Evolutionary conservation across 2,797 vertebrate genomes (phyloP).

Genomic region (Euthynnus affinis): DNA sequence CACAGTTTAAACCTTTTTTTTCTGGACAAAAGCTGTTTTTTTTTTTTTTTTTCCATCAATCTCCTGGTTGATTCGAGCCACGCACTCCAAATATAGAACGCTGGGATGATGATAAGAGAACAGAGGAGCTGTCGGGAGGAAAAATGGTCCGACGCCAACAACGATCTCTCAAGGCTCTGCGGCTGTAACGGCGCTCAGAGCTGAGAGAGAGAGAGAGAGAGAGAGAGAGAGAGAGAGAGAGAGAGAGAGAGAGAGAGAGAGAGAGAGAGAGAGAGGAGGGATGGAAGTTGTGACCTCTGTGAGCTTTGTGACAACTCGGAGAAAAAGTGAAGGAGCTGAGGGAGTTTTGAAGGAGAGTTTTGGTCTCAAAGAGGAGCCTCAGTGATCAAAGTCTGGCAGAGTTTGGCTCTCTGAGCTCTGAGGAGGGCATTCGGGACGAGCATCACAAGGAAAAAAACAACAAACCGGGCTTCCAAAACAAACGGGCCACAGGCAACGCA

Average conservation of each 20-base stretch:
- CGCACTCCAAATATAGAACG: slow-evolving; percentile 48
- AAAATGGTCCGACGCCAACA: slow-evolving; percentile 37
- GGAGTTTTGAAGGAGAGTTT: slow-evolving; percentile 47
- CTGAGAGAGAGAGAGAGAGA: neutral
- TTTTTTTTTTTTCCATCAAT: too few species aligned
- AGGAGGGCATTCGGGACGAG: slow-evolving; percentile 5
- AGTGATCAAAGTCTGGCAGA: slow-evolving; percentile 39
- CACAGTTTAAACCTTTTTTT: neutral
- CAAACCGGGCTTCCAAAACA: neutral
- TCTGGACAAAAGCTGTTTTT: slow-evolving; percentile 7
- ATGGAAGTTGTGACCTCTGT: slow-evolving; percentile 34
- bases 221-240: neutral
- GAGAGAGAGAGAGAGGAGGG: neutral
- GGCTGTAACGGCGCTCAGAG: slow-evolving; percentile 21
- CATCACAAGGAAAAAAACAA: slow-evolving; percentile 10
- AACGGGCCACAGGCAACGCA: slow-evolving; percentile 27
- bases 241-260: neutral
- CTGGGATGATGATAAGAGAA: slow-evolving; percentile 24
- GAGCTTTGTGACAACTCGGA: slow-evolving; percentile 38
- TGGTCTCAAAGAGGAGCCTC: slow-evolving; percentile 19
- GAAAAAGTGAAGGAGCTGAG: slow-evolving; percentile 2
- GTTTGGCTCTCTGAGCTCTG: slow-evolving; percentile 1
- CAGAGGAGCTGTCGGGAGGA: slow-evolving; percentile 47
- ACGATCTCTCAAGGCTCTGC: slow-evolving; percentile 39
- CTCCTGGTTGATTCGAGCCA: neutral